A percentile compares a stretch with the other conserved stretches of the same genome.
These are phyloP conservation scores for Phaethon lepturus DNA, from an alignment of 2,113 vertebrate species.

Conservation along the genomic window DNA sequence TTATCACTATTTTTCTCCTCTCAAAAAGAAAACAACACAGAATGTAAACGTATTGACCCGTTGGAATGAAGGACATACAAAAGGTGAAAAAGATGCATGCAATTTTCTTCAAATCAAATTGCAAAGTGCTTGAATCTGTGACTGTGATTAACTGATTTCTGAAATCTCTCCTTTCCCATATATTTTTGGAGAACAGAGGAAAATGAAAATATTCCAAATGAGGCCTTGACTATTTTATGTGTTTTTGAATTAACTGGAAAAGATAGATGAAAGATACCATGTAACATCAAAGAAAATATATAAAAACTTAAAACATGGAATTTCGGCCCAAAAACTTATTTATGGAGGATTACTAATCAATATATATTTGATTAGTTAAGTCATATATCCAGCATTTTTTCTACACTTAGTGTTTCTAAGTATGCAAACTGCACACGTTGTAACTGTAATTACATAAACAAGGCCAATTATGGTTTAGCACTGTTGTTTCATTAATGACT, in stretches of 20 bases:
- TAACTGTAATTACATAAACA: background rate
- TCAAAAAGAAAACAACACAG: background rate
- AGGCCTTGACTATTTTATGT: background rate
- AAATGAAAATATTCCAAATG: background rate
- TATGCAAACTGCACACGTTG: background rate
- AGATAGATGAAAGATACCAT: background rate
- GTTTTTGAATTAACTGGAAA: background rate
- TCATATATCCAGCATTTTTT: background rate
- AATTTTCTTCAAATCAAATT: background rate
- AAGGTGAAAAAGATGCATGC: background rate
- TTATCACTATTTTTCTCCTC: background rate
- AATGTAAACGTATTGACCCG: background rate
- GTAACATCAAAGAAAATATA: background rate
- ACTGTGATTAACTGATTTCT: background rate
- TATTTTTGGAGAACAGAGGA: background rate
- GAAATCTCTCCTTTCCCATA: background rate
- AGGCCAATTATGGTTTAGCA: background rate
- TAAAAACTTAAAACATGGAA: background rate
- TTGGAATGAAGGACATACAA: background rate
- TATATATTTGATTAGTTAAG: background rate
- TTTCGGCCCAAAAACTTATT: rapidly evolving
- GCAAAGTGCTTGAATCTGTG: background rate
- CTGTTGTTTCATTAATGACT: background rate
- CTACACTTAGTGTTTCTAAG: background rate
- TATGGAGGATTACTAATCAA: background rate